Base-by-base conservation (phyloP, 1,140 invertebrate genomes). In the Halesus radiatus region DNA sequence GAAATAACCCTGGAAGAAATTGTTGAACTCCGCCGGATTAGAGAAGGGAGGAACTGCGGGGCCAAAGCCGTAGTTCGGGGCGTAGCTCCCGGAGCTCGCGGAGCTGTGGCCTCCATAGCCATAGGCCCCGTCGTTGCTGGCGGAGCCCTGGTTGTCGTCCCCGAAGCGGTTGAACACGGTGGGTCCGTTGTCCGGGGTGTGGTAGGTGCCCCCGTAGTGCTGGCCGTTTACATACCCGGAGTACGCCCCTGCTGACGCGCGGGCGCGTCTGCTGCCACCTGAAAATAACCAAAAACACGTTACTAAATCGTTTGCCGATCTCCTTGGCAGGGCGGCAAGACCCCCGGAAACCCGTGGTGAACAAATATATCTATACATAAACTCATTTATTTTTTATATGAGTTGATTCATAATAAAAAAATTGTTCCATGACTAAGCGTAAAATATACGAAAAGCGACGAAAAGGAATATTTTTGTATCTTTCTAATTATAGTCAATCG, bases 1-100 rank as follows among this genome's bases (percentile, higher is more conserved):
- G 80, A 83, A 83, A 77, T 81, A 83, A 18, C 75, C 70, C 52
- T 81, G 79, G 80, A 83, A 83, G 66, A 83, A 83, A 6, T 76
- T 16, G 37, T 81, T 81, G 66, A 83, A 81, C 15, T 83, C 80
- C 37, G 66, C 23, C 20, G 82, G 79, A 64, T 80, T 81, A 16
- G 58, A 77, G 77, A 83, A 83, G n/a, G 76, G 79, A 13, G 82
- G 82, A 20, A 26, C 18, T 10, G 16, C 37, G 10, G 76, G 76
- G n/a, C 18, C 76, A 58, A 83, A 83, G 16, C 56, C 56, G 23
- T 72, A 79, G 60, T 52, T 29, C 1, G 20, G 60, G 6, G 81
- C 81, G 56, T 79, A 80, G 60, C 26, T 53, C 8, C 52, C 53
- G 64, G 56, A 26, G 26, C 53, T 10, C 0, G 45, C 16, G 37